Evolutionary conservation across 2,113 vertebrate species (phyloP).

Genomic region (Tichodroma muraria): DNA sequence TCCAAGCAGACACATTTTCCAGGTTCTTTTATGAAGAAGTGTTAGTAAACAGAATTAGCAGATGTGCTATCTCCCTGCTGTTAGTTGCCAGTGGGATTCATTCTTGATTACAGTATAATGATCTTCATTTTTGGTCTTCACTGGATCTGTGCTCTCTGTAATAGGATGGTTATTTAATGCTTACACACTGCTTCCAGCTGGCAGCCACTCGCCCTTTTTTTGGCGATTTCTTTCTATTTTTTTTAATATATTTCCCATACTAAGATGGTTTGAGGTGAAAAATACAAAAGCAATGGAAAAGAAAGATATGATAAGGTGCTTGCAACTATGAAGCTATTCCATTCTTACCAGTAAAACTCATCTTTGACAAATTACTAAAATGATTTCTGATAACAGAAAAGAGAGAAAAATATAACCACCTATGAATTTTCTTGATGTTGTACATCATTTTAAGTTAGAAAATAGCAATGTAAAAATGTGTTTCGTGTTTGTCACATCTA

Average conservation of each 20-base stretch:
- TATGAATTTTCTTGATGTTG: neutral
- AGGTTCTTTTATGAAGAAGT: neutral
- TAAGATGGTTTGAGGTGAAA: neutral
- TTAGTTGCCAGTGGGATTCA: neutral
- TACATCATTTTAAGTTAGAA: neutral
- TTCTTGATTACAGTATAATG: neutral
- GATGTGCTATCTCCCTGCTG: neutral
- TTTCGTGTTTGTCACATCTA: neutral
- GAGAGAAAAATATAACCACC: neutral
- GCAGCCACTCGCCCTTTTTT: neutral
- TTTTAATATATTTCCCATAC: neutral
- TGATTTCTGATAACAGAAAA: neutral
- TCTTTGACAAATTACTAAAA: neutral
- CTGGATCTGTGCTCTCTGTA: neutral
- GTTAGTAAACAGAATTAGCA: constrained; percentile 21
- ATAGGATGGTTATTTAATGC: constrained; percentile 14
- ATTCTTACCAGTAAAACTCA: neutral
- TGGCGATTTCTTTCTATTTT: neutral
- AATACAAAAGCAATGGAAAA: neutral
- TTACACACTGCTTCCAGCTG: neutral
- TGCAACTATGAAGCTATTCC: neutral
- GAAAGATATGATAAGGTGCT: neutral
- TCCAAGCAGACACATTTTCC: neutral
- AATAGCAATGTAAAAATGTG: neutral
- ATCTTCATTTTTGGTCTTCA: constrained; percentile 6